Evolutionary conservation across 2,113 vertebrate genomes (phyloP).

Genomic region (Corythornis cristatus): DNA sequence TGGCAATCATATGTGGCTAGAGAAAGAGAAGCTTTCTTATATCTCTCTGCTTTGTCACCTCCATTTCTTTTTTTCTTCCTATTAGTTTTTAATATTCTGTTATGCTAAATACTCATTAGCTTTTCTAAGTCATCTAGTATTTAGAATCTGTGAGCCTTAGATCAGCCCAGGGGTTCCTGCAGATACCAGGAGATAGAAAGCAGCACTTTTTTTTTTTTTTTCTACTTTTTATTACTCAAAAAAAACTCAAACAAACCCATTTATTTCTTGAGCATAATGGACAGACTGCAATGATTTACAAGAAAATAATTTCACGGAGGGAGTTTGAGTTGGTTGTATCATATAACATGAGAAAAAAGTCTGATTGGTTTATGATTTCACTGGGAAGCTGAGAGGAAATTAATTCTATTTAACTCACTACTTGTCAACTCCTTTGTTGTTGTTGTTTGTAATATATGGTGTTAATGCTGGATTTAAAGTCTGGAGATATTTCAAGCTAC

Average conservation of each 20-base stretch:
- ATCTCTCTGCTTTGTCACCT: neutral
- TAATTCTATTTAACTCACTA: slow-evolving; percentile 58
- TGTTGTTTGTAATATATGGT: slow-evolving; percentile 44
- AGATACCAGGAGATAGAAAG: slow-evolving; percentile 2
- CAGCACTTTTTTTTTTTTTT: slow-evolving; percentile 21
- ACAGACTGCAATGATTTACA: slow-evolving; percentile 53
- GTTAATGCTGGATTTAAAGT: slow-evolving; percentile 37
- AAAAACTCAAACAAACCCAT: neutral
- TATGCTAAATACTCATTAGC: neutral
- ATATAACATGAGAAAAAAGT: slow-evolving; percentile 42
- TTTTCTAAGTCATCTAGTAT: neutral
- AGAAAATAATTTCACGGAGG: slow-evolving; percentile 53
- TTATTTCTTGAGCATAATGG: slow-evolving; percentile 51
- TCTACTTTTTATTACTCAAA: slow-evolving; percentile 15
- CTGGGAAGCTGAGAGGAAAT: slow-evolving; percentile 52
- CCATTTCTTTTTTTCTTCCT: neutral
- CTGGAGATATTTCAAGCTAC: slow-evolving; percentile 43
- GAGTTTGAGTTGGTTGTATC: slow-evolving; percentile 10
- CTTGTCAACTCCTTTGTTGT: slow-evolving; percentile 61
- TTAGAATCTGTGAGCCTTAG: neutral
- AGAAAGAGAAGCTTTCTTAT: neutral
- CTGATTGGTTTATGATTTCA: slow-evolving; percentile 60
- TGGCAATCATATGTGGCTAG: neutral
- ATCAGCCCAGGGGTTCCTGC: neutral
- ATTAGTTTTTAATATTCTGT: neutral